phyloP scores from a whole-genome alignment of 2,797 vertebrate species.

The Merluccius polli region DNA sequence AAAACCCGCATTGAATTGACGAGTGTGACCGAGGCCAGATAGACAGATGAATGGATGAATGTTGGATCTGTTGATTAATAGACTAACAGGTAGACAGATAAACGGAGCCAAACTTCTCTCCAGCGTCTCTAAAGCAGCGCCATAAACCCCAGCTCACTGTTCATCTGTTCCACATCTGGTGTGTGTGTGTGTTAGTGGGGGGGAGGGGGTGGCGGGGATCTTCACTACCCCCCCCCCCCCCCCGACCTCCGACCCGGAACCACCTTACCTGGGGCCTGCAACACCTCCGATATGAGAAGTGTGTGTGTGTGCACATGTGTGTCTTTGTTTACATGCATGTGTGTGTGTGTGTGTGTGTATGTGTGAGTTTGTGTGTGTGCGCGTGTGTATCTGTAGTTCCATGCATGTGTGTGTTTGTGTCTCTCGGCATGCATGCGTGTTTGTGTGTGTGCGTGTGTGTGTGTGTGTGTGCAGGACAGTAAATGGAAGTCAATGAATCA shows the following conservation, averaged over 20 bases:
- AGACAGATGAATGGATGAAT: too few species aligned
- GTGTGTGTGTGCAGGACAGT: constrained; percentile 49
- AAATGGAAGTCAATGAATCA: constrained; percentile 83
- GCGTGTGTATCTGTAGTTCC: constrained; percentile 8
- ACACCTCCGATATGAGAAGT: constrained; percentile 1
- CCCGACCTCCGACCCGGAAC: not conserved
- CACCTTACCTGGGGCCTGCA: not conserved
- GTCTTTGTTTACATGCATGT: not conserved
- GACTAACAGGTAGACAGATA: too few species aligned
- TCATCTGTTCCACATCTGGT: too few species aligned
- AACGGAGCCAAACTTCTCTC: too few species aligned
- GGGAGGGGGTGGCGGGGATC: too few species aligned
- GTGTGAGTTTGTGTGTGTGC: constrained; percentile 12
- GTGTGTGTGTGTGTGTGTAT: constrained; percentile 2
- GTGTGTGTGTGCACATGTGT: not conserved
- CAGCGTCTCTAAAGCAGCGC: too few species aligned
- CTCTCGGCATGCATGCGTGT: not conserved
- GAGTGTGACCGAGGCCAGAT: too few species aligned
- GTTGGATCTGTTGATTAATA: too few species aligned
- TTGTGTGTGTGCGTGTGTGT: not conserved
- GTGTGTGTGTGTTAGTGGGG: too few species aligned
- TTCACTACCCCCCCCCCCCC: too few species aligned
- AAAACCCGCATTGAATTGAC: too few species aligned
- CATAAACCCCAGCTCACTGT: too few species aligned
- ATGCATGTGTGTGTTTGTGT: constrained; percentile 26